Conservation (phyloP, 2,113 vertebrate species). For the Plestiodon gilberti region DNA sequence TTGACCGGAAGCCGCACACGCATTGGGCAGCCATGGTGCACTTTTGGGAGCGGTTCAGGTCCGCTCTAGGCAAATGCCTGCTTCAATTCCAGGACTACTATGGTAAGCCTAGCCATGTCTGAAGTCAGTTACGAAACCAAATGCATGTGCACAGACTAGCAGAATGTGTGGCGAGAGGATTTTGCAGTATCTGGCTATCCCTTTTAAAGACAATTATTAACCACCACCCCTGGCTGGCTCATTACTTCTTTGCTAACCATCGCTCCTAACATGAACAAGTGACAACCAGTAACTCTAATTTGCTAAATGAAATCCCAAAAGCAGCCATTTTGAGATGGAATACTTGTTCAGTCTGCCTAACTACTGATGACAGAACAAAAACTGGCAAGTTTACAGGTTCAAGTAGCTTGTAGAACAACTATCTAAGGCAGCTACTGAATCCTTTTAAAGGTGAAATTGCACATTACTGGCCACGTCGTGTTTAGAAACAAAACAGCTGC, state of each 20-base stretch:
- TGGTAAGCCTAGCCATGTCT: no score
- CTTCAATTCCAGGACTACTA: no score
- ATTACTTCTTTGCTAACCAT: background rate
- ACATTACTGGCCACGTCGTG: background rate
- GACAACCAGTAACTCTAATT: background rate
- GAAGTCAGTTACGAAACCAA: background rate
- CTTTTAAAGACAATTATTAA: background rate
- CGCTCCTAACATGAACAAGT: background rate
- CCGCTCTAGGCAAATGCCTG: no score
- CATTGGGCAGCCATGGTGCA: no score
- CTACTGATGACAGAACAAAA: background rate
- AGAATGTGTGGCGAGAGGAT: background rate
- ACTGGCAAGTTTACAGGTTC: background rate
- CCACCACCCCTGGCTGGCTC: background rate
- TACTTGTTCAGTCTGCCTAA: background rate
- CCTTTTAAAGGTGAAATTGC: background rate
- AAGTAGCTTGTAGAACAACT: background rate
- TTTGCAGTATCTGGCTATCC: background rate
- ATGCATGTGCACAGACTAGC: background rate
- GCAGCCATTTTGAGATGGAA: background rate
- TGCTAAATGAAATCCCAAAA: background rate
- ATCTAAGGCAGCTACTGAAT: background rate
- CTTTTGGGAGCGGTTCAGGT: no score
- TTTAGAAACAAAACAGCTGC: constrained; percentile 1
- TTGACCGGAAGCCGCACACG: no score